Evolutionary conservation across 2,113 vertebrate genomes (phyloP).

Genomic region (Pterophyllum scalare): DNA sequence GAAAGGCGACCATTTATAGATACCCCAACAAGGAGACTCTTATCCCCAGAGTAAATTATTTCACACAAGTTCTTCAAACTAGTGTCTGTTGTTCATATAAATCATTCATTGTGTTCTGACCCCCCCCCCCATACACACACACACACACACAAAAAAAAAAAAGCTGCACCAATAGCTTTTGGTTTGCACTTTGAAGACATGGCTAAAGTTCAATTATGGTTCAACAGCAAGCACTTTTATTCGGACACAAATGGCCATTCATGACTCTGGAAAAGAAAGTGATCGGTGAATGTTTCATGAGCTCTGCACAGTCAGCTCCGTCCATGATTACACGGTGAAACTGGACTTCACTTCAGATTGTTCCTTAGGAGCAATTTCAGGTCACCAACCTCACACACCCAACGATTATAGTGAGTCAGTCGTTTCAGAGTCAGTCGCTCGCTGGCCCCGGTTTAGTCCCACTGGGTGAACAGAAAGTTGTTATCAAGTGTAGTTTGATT

Average conservation of each 20-base stretch:
- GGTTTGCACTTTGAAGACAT: constrained; percentile 34
- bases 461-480: neutral
- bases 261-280: constrained; percentile 40
- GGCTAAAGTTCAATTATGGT: constrained; percentile 9
- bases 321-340: neutral
- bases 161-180: constrained; percentile 35
- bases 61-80: constrained; percentile 30
- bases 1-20: constrained; percentile 44
- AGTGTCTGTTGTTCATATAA: constrained; percentile 34
- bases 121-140: neutral
- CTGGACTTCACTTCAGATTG: constrained; percentile 18
- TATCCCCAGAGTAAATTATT: constrained; percentile 48
- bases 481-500: neutral
- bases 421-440: neutral
- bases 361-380: constrained; percentile 26
- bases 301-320: constrained; percentile 35
- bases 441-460: neutral
- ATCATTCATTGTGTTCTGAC: constrained; percentile 32
- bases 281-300: constrained; percentile 28
- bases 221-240: constrained; percentile 45
- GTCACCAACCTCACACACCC: constrained; percentile 31
- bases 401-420: constrained; percentile 16
- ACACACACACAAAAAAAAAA: too few species aligned
- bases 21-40: constrained; percentile 51
- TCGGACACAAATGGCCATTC: constrained; percentile 53